Conservation (phyloP, 2,797 vertebrate species). For the Heliangelus exortis region DNA sequence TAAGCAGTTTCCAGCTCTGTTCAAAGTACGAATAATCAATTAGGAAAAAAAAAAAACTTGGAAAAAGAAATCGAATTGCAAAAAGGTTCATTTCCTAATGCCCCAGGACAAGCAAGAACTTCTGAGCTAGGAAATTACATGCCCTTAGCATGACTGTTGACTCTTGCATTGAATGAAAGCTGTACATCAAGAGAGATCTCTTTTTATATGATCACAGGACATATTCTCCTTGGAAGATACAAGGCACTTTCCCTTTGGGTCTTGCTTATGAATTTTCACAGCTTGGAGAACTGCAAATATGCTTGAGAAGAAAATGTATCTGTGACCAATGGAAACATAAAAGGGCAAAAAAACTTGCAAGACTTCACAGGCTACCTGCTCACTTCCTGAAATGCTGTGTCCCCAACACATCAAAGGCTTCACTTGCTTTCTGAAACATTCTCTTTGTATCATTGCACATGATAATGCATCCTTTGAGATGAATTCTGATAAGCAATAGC, state of each 20-base stretch:
- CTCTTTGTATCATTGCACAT: not conserved
- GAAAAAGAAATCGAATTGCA: not conserved
- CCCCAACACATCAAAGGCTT: not conserved
- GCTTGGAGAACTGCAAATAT: conserved; percentile 1
- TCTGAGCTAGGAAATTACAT: conserved; percentile 25
- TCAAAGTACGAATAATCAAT: conserved; percentile 43
- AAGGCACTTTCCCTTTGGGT: not conserved
- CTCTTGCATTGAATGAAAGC: not conserved
- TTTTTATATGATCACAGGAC: not conserved
- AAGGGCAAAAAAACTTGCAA: conserved; percentile 5
- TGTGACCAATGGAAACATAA: conserved; percentile 45
- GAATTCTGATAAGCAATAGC: not conserved
- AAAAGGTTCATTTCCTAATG: conserved; percentile 9
- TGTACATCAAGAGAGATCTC: not conserved
- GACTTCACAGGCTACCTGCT: not conserved
- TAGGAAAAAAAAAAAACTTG: not conserved
- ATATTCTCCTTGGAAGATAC: not conserved
- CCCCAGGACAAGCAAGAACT: conserved; percentile 19
- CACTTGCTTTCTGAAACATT: not conserved
- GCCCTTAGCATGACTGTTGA: not conserved
- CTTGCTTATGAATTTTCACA: conserved; percentile 17
- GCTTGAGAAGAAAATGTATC: conserved; percentile 8
- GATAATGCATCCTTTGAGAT: not conserved
- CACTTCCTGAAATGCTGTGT: not conserved
- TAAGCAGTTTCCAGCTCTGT: conserved; percentile 18